These are phyloP conservation scores for Telmatochromis brichardi DNA, from an alignment of 2,113 vertebrate species.

Conservation along the genomic window DNA sequence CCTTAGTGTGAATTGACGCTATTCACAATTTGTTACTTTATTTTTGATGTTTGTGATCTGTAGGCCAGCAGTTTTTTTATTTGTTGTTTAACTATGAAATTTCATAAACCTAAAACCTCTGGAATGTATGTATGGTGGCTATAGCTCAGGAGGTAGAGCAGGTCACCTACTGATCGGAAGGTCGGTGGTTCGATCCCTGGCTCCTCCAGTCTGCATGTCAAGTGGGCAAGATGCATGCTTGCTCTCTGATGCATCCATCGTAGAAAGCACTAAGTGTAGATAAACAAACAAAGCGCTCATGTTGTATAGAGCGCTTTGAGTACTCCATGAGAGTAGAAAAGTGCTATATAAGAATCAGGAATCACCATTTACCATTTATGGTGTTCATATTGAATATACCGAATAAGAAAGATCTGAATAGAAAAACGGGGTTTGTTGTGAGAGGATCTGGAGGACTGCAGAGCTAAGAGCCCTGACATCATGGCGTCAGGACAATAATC, in stretches of 20 bases:
- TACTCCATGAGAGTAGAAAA: no score
- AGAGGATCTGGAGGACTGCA: not conserved
- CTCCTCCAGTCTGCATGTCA: no score
- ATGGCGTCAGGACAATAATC: not conserved
- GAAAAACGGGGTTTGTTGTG: not conserved
- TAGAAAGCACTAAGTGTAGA: no score
- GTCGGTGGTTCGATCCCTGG: no score
- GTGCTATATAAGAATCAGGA: no score
- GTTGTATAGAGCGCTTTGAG: no score
- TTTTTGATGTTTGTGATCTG: not conserved
- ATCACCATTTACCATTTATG: no score
- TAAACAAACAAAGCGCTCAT: no score
- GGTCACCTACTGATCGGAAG: no score
- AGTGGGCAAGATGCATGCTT: no score
- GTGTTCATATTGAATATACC: not conserved
- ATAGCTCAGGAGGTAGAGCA: no score
- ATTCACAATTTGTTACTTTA: not conserved
- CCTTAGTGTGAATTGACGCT: rapidly evolving
- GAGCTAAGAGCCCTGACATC: not conserved
- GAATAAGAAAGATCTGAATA: not conserved
- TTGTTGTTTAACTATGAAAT: not conserved
- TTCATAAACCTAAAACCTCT: not conserved
- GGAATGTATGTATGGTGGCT: not conserved
- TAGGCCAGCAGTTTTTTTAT: not conserved
- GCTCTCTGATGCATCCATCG: no score